Base-by-base conservation (phyloP, 2,113 vertebrate species). In the Morphnarchus princeps region DNA sequence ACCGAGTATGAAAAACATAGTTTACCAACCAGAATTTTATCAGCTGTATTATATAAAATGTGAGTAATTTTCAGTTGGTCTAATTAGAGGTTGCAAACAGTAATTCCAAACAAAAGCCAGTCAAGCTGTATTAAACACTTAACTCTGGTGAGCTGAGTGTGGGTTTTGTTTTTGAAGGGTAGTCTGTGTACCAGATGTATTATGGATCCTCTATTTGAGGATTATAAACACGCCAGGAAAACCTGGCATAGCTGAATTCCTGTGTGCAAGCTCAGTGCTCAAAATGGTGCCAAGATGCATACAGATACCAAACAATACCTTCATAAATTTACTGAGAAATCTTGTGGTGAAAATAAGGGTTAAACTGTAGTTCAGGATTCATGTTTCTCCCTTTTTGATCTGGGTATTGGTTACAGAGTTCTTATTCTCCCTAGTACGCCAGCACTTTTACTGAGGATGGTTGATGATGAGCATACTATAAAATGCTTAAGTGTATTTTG, bases 401-500 rank as follows among this genome's bases (percentile, higher is more conserved):
- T 69, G 69, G 76, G 22, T 89, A 32, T 40, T 5, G 16, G 49
- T 47, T 82, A 87, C 16, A 13, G n/a, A n/a, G 18, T 80, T 93
- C 88, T 94, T 95, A 29, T 38, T 82, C 77, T 95, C 19, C 16
- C 38, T 82, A 34, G 18, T 25, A 43, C n/a, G 36, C 55, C 55
- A 91, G 22, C 17, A 49, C 55, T 86, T 72, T 13, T 73, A 49
- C 47, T 43, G 63, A 73, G 36, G 50, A 36, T 67, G 28, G 40
- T 4, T 83, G 29, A 36, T 86, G 40, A 59, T 16, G 34, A 81
- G 36, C 40, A 7, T n/a, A 16, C 34, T 66, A 10, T 82, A 91
- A 97, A 97, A 95, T 79, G 54, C 17, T 88, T 80, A 50, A 71
- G n/a, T 82, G 58, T 97, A 84, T 80, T 97, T 96, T 96, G 65